These are phyloP conservation scores for Acestrorhynchus altus DNA, from an alignment of 2,797 vertebrate species.

Conservation along the genomic window DNA sequence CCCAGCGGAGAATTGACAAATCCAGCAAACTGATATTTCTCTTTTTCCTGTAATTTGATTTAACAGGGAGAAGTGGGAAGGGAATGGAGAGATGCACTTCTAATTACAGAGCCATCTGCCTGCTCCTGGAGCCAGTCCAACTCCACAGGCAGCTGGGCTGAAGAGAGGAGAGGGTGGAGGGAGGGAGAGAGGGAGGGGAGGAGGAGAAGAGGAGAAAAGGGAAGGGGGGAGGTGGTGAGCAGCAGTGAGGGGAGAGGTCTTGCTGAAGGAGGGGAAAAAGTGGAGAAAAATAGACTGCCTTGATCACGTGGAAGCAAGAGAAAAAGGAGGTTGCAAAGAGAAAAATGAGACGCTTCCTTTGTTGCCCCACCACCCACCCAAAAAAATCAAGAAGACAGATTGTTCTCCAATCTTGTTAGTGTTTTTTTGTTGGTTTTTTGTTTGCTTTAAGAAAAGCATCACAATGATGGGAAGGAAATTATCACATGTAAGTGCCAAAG, in stretches of 20 bases:
- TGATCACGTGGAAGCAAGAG: constrained; percentile 69
- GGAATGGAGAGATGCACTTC: constrained; percentile 88
- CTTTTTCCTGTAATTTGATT: constrained; percentile 88
- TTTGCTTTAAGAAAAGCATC: not conserved
- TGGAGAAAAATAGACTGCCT: constrained; percentile 62
- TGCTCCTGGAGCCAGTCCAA: constrained; percentile 88
- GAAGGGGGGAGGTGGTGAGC: constrained; percentile 55
- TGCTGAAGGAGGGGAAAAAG: constrained; percentile 47
- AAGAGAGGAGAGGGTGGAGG: constrained; percentile 70
- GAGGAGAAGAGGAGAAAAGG: constrained; percentile 53
- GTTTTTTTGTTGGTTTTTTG: not conserved
- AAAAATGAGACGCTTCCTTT: constrained; percentile 41
- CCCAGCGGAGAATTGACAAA: constrained; percentile 82
- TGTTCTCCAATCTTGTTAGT: not conserved
- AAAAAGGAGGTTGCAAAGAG: constrained; percentile 46
- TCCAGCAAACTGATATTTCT: constrained; percentile 86
- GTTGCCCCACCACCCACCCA: constrained; percentile 12
- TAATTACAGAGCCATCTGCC: constrained; percentile 91
- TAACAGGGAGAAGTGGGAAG: constrained; percentile 86
- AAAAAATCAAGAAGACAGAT: constrained; percentile 22
- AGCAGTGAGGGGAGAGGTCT: constrained; percentile 64
- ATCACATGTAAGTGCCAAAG: not conserved
- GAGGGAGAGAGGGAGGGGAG: constrained; percentile 25
- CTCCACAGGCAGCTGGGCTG: constrained; percentile 86
- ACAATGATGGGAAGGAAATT: not conserved